Percentiles rank a stretch among this genome's conserved stretches.
Evolutionary conservation across 1,140 invertebrate species (phyloP).

Genomic region (Chrysopa pallens): DNA sequence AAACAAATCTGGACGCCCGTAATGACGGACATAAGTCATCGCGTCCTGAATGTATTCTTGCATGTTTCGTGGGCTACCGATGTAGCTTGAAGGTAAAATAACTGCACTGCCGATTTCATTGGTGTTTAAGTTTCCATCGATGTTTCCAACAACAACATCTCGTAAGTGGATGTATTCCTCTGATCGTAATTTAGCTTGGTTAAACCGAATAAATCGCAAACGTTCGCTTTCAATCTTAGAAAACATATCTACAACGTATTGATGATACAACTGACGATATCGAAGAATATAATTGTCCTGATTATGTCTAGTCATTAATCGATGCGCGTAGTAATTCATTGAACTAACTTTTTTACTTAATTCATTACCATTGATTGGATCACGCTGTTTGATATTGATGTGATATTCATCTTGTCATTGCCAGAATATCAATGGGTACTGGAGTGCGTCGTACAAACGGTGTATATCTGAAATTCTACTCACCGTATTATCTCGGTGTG

Average conservation of each 20-base stretch:
- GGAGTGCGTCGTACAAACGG: conserved; percentile 4
- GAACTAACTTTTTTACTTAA: no score
- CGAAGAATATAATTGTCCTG: conserved; percentile 13
- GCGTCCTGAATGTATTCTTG: conserved; percentile 24
- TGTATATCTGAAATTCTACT: not conserved
- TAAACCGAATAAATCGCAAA: conserved; percentile 16
- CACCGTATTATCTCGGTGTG: conserved; percentile 1
- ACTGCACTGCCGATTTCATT: conserved; percentile 2
- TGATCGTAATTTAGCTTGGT: conserved; percentile 15
- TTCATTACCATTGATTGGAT: no score
- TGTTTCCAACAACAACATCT: conserved; percentile 7
- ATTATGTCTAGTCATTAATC: conserved; percentile 14
- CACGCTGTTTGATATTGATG: no score
- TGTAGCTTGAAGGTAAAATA: conserved; percentile 9
- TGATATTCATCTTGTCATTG: no score
- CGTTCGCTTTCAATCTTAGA: conserved; percentile 20
- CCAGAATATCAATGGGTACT: conserved; percentile 9
- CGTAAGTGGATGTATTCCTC: conserved; percentile 13
- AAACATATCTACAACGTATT: conserved; percentile 24
- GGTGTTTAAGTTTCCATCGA: not conserved
- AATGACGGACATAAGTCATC: conserved; percentile 20
- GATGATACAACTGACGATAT: conserved; percentile 17
- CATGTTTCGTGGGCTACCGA: conserved; percentile 21
- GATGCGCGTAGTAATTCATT: conserved; percentile 14
- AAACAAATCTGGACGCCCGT: conserved; percentile 23